phyloP scores from a whole-genome alignment of 2,113 vertebrate genomes.

The Mellivora capensis region DNA sequence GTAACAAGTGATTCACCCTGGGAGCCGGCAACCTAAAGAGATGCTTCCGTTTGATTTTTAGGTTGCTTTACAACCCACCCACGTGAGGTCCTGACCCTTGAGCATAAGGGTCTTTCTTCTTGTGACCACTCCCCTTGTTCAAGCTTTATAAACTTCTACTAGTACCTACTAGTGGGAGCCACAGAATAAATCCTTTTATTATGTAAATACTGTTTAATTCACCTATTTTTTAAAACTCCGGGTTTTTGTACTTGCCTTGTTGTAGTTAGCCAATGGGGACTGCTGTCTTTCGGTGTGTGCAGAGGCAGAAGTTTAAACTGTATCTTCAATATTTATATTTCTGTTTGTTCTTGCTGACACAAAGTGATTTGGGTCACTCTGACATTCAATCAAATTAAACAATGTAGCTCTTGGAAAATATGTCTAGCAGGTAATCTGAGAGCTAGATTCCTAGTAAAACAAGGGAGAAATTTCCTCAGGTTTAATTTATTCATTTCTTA shows the following conservation, averaged over 20 bases:
- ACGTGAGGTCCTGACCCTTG: not conserved
- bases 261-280: not conserved
- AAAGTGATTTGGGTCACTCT: slow-evolving; percentile 29
- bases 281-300: not conserved
- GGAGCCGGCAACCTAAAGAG: not conserved
- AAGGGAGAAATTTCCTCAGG: not conserved
- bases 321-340: slow-evolving; percentile 31
- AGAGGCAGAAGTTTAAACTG: not conserved
- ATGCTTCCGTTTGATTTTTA: not conserved
- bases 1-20: not conserved
- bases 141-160: not conserved
- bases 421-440: slow-evolving; percentile 1
- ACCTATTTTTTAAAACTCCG: not conserved
- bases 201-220: not conserved
- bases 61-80: not conserved
- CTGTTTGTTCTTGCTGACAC: slow-evolving; percentile 13
- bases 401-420: not conserved
- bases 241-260: not conserved
- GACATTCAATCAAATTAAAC: slow-evolving; percentile 58
- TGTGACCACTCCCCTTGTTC: not conserved
- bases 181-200: not conserved
- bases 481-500: slow-evolving; percentile 35
- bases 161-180: not conserved
- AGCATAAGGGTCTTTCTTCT: not conserved
- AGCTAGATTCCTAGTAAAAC: not conserved